Percentiles rank a stretch among this genome's conserved stretches.
Conservation (phyloP, 1,140 invertebrate species). For the Conus ventricosus region DNA sequence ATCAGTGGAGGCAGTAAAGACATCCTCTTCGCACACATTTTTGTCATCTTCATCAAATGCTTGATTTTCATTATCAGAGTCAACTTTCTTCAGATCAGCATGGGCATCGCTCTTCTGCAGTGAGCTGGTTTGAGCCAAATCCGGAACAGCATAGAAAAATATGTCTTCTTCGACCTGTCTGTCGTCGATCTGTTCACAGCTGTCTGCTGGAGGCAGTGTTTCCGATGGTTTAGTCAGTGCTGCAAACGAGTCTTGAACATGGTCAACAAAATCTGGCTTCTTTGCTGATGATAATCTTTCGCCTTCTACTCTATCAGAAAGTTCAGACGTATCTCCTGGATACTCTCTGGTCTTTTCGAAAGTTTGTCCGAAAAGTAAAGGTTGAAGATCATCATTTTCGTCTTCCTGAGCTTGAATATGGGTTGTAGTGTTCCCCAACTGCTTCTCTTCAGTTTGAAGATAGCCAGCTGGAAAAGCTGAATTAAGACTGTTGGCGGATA, state of each 20-base stretch:
- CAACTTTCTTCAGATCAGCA: not conserved
- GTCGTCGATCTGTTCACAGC: no score
- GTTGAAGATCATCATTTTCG: not conserved
- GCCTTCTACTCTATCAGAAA: not conserved
- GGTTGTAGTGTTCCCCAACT: not conserved
- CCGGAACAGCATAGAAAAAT: not conserved
- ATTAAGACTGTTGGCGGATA: not conserved
- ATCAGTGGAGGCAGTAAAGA: conserved; percentile 21
- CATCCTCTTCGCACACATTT: conserved; percentile 19
- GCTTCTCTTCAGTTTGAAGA: not conserved
- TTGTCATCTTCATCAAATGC: not conserved
- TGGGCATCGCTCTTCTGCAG: not conserved
- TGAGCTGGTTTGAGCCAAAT: not conserved
- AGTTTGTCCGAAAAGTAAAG: conserved; percentile 5
- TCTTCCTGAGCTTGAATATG: not conserved
- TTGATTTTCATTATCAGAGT: not conserved
- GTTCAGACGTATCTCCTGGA: not conserved
- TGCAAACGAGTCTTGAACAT: no score
- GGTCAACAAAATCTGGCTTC: no score
- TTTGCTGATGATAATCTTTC: not conserved
- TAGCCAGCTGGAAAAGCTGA: not conserved
- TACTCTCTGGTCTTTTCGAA: not conserved
- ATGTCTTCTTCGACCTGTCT: not conserved
- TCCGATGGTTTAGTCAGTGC: no score
- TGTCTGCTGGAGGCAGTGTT: no score